Evolutionary conservation across 2,113 vertebrate species (phyloP), one percentile per base, ranked within the genome.

Genomic region (Podiceps cristatus): DNA sequence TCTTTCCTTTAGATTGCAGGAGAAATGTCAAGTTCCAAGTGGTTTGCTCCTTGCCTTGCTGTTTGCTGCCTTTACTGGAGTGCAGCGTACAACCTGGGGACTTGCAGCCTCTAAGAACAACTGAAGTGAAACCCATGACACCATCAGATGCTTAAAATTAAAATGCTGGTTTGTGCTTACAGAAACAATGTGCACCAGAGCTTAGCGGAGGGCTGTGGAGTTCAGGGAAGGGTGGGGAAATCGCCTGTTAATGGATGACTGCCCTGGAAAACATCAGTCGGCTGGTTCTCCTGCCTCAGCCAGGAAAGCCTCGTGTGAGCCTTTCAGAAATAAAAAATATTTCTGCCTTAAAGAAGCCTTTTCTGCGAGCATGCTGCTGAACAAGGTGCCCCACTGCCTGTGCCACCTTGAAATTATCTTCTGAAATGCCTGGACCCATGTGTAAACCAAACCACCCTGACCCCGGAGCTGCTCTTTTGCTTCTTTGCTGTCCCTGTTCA

Each of bases 151-250:
- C 85, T 90, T 88, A 27, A 69, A 90, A 96, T 96, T 82, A 91
- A 93, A 94, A 88, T 76, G 78, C 66, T 90, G 62, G 13, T 93
- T 92, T 94, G 66, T 90, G 96, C 93, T 94, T 95, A 95, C 90
- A 95, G 95, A 95, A 96, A 90, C 16, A 1, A 68, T 84, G 90
- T 6, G 27, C 90, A 84, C 62, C 55, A 80, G 94, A 95, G 96
- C 96, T 92, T 97, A 93, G 86, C 96, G 86, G 86, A 94, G 63
- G 85, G 67, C 74, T 75, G 78, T 18, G 42, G 81, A 91, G 95
- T 95, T 93, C 90, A 93, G 55, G 58, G 63, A 64, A 83, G 88
- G 82, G 59, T 92, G 88, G 88, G 63, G 90, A 96, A 97, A 93
- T 90, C 8, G 2, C 79, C 45, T 1, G 6, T 92, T 94, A 94